Conservation (phyloP, 2,888 invertebrate genomes). For the Idaea biselata region DNA sequence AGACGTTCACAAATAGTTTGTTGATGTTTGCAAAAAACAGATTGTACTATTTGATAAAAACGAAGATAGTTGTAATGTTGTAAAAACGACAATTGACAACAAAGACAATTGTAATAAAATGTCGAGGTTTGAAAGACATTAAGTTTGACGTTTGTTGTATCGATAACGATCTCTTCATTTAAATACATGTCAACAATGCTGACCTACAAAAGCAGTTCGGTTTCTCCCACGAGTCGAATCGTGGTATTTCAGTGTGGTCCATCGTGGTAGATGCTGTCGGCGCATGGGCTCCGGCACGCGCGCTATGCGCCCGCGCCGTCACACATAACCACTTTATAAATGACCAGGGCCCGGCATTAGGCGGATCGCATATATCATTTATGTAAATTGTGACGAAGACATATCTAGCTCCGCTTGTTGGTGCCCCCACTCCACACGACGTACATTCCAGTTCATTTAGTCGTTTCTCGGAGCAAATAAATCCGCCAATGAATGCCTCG, state of each 20-base stretch:
- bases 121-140: conserved; percentile 8
- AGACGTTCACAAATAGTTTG: conserved; percentile 41
- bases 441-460: conserved; percentile 65
- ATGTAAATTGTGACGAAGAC: conserved; percentile 81
- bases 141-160: conserved; percentile 19
- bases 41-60: conserved; percentile 22
- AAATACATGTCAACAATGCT: conserved; percentile 70
- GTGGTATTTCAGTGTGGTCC: conserved; percentile 68
- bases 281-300: conserved; percentile 68
- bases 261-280: conserved; percentile 57
- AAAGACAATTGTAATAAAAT: neutral
- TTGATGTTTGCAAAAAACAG: conserved; percentile 37
- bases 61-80: neutral
- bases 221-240: conserved; percentile 37
- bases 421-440: conserved; percentile 72
- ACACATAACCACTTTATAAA: conserved; percentile 70
- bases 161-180: conserved; percentile 52
- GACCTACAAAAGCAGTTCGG: conserved; percentile 45
- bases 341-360: conserved; percentile 74
- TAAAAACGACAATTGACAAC: too few relatives aligned
- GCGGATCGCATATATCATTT: conserved; percentile 79
- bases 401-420: conserved; percentile 68
- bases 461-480: conserved; percentile 55
- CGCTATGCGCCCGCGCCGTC: conserved; percentile 65
- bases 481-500: conserved; percentile 48